Evolutionary conservation across 2,888 invertebrate genomes (phyloP).

Genomic region (Griposia aprilina): DNA sequence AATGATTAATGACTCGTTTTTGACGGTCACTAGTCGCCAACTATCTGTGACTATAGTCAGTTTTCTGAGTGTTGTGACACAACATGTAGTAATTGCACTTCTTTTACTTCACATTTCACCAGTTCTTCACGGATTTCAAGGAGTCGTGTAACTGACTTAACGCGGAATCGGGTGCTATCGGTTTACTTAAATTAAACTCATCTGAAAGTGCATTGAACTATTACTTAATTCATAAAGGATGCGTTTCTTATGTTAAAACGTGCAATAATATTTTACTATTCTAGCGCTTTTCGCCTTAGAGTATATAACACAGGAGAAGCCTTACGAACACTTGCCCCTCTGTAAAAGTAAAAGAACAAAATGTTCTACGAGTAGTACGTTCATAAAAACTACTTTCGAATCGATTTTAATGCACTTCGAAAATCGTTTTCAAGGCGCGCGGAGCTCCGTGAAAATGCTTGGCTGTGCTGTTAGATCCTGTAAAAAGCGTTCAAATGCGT

Average conservation of each 20-base stretch:
- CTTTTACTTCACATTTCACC: background rate
- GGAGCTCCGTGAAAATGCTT: too few relatives aligned
- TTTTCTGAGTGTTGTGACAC: background rate
- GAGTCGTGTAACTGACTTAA: background rate
- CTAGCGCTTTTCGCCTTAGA: constrained; percentile 15
- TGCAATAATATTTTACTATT: constrained; percentile 4
- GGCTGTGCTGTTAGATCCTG: too few relatives aligned
- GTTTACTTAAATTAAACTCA: background rate
- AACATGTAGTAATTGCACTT: background rate
- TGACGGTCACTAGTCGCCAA: background rate
- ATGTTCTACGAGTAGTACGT: too few relatives aligned
- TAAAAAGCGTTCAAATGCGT: too few relatives aligned
- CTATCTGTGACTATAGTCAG: background rate
- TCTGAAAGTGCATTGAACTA: background rate
- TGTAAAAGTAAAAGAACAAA: too few relatives aligned
- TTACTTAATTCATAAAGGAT: background rate
- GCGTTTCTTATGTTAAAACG: constrained; percentile 7
- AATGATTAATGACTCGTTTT: background rate
- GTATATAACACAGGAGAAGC: too few relatives aligned
- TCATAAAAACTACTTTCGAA: too few relatives aligned
- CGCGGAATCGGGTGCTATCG: background rate
- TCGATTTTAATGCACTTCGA: too few relatives aligned
- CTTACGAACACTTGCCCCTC: too few relatives aligned
- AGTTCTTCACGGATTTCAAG: background rate
- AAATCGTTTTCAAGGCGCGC: too few relatives aligned